A percentile compares a stretch with the other conserved stretches of the same genome.
phyloP scores from a whole-genome alignment of 2,888 invertebrate species.

The Plagiodera versicolora region DNA sequence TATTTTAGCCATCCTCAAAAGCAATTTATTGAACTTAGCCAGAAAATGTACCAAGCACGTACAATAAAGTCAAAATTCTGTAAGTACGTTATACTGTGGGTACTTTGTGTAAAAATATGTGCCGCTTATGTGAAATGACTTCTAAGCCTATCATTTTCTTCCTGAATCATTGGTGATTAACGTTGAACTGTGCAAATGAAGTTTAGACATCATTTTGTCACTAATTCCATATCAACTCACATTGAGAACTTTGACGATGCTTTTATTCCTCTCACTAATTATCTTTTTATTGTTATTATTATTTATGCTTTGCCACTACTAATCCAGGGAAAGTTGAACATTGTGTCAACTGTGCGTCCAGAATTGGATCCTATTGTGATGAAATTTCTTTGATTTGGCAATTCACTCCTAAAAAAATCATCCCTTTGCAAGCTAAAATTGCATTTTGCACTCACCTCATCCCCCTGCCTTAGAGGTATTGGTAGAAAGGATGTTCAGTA shows the following conservation, averaged over 20 bases:
- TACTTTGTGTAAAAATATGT: background rate
- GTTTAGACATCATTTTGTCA: background rate
- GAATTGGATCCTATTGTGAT: slow-evolving; percentile 10
- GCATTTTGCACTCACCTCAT: slow-evolving; percentile 11
- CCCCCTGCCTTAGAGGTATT: slow-evolving; percentile 29
- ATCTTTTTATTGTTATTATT: too few relatives aligned
- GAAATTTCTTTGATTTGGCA: slow-evolving; percentile 22
- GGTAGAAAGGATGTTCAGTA: slow-evolving; percentile 46
- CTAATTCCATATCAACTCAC: background rate
- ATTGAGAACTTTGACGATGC: too few relatives aligned
- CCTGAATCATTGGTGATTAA: too few relatives aligned
- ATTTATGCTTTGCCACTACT: slow-evolving; percentile 11
- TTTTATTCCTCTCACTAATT: background rate
- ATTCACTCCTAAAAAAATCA: background rate
- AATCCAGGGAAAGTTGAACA: slow-evolving; percentile 6
- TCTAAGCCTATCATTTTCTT: background rate
- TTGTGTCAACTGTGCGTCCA: slow-evolving; percentile 15
- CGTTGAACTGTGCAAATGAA: background rate
- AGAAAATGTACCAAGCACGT: slow-evolving; percentile 33
- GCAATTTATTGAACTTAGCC: slow-evolving; percentile 31
- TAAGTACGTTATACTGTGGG: slow-evolving; percentile 26
- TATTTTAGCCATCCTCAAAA: slow-evolving; percentile 33
- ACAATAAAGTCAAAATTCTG: slow-evolving; percentile 29
- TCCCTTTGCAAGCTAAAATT: slow-evolving; percentile 18
- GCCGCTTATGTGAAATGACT: background rate